Percentiles rank a stretch among this genome's conserved stretches.
Conservation (phyloP, 2,797 vertebrate species). For the Esox masquinongy region DNA sequence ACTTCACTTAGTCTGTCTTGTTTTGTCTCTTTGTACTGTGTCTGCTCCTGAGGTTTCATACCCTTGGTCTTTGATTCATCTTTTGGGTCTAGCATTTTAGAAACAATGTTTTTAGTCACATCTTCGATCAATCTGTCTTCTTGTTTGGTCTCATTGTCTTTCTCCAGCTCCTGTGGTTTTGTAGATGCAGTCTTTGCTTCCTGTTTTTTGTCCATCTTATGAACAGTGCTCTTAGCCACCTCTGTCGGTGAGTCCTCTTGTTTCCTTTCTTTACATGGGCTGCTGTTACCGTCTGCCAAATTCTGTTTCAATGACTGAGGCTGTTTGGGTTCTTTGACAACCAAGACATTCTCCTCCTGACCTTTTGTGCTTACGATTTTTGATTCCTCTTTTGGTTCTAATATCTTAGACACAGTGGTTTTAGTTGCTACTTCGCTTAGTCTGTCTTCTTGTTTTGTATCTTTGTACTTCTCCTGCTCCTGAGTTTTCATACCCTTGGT, state of each 20-base stretch:
- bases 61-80: conserved; percentile 32
- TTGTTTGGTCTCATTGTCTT: conserved; percentile 4
- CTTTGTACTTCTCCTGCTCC: too few species aligned
- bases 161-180: not conserved
- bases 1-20: not conserved
- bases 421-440: conserved; percentile 8
- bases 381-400: too few species aligned
- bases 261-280: conserved; percentile 37
- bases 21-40: conserved; percentile 10
- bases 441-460: too few species aligned
- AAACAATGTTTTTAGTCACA: conserved; percentile 28
- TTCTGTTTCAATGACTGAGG: conserved; percentile 25
- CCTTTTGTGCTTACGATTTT: too few species aligned
- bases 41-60: conserved; percentile 50
- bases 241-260: conserved; percentile 42
- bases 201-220: conserved; percentile 14
- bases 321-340: too few species aligned
- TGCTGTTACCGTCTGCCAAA: conserved; percentile 22
- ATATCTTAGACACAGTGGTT: not conserved
- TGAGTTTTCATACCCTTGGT: not conserved
- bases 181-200: conserved; percentile 19
- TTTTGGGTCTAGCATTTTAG: too few species aligned
- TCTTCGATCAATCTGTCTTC: conserved; percentile 33
- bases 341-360: too few species aligned
- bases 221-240: not conserved